Evolutionary conservation across 2,797 vertebrate species (phyloP).

Genomic region (Halcyon leucocephala): DNA sequence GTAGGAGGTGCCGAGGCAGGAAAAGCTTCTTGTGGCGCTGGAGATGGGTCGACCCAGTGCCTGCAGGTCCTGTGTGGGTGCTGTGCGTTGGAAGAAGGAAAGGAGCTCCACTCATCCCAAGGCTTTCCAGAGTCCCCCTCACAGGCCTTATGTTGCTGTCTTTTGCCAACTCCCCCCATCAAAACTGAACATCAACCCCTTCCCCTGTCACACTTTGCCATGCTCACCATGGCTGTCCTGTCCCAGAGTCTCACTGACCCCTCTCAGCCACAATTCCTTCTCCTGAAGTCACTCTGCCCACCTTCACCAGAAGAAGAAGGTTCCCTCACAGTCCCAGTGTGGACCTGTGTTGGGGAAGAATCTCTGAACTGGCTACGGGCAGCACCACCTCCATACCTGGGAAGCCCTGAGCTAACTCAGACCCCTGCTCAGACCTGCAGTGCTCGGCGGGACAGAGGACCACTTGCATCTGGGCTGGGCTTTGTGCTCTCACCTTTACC

Average conservation of each 20-base stretch:
- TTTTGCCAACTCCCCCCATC: background rate
- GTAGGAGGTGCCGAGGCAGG: background rate
- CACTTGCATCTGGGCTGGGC: background rate
- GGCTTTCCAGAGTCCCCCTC: background rate
- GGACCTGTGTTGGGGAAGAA: background rate
- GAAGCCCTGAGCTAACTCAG: background rate
- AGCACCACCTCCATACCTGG: background rate
- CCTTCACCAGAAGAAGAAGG: background rate
- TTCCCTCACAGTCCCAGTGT: background rate
- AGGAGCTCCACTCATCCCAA: background rate
- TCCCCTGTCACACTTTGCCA: background rate
- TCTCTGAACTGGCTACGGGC: background rate
- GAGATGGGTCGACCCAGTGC: background rate
- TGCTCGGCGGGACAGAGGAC: background rate
- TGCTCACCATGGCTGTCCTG: background rate
- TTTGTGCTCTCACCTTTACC: background rate
- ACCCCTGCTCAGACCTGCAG: background rate
- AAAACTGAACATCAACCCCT: background rate
- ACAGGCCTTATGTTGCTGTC: background rate
- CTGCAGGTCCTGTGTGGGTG: background rate
- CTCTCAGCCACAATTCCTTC: background rate
- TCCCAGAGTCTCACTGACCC: background rate
- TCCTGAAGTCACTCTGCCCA: background rate
- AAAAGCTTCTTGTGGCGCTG: background rate
- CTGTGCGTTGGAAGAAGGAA: background rate